Percentiles rank a stretch among this genome's conserved stretches.
Conservation (phyloP, 2,113 vertebrate species). For the Diadophis punctatus region DNA sequence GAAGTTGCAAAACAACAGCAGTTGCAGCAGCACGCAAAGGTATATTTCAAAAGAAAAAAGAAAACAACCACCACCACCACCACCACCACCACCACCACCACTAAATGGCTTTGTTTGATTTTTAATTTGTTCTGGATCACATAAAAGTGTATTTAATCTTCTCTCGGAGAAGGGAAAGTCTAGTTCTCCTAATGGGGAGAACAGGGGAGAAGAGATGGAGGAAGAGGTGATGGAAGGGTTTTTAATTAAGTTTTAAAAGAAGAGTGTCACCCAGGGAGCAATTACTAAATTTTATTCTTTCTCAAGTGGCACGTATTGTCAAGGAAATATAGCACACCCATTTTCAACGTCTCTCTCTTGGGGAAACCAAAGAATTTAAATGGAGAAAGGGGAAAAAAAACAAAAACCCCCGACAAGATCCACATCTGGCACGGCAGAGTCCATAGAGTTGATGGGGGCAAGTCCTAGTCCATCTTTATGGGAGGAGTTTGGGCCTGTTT, state of each 20-base stretch:
- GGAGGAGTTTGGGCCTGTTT: no score
- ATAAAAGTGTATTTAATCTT: slow-evolving; percentile 62
- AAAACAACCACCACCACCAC: not conserved
- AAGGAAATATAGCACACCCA: not conserved
- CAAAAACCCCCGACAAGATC: not conserved
- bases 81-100: not conserved
- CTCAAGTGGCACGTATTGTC: not conserved
- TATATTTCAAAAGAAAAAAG: slow-evolving; percentile 1
- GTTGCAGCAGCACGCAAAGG: slow-evolving; percentile 7
- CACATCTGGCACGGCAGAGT: no score
- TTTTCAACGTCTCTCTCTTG: not conserved
- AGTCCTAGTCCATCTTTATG: no score
- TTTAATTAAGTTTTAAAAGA: slow-evolving; percentile 58
- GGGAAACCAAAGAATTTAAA: fast-evolving
- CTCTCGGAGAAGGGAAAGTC: slow-evolving; percentile 28
- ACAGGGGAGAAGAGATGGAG: not conserved
- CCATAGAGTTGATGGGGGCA: no score
- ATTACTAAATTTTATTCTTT: slow-evolving; percentile 33
- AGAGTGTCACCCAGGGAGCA: slow-evolving; percentile 43
- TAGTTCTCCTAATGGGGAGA: slow-evolving; percentile 13
- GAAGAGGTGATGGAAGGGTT: slow-evolving; percentile 24
- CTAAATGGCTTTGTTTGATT: slow-evolving; percentile 33
- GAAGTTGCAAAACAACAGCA: not conserved
- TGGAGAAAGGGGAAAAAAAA: not conserved
- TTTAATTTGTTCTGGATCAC: slow-evolving; percentile 51